Evolutionary conservation across 2,797 vertebrate species (phyloP), one percentile per base, ranked within the genome.

Genomic region (Galaxias olidus): DNA sequence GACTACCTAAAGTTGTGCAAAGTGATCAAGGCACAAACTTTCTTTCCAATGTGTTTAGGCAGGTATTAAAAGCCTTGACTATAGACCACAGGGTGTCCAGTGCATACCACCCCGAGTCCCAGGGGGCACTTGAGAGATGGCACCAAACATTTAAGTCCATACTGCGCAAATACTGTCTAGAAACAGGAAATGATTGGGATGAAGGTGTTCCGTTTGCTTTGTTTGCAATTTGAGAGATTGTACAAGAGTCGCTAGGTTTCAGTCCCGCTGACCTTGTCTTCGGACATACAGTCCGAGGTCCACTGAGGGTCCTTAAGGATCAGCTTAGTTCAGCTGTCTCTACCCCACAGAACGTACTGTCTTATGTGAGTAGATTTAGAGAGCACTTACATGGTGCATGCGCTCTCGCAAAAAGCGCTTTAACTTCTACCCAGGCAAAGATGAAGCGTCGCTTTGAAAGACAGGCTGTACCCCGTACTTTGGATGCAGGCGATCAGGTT

Each of bases 381-480:
- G 30, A 63, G 61, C n/a, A 40, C 10, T 53, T 63, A 51, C 61
- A 53, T 44, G 18, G 19, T n/a, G n/a, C n/a, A n/a, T n/a, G n/a
- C n/a, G n/a, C n/a, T n/a, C n/a, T n/a, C n/a, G n/a, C n/a, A n/a
- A n/a, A n/a, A n/a, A n/a, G n/a, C n/a, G n/a, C n/a, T n/a, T n/a
- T n/a, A n/a, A n/a, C 64, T 11, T 30, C 40, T 5, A 6, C 56
- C 7, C 47, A 66, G 30, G 4, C 9, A 4, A 44, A 11, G 8
- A 67, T 45, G 40, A 67, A 67, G n/a, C n/a, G n/a, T n/a, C n/a
- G 30, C 8, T 45, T 12, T 14, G 65, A 68, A 4, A 61, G 12
- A 17, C 47, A 50, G 4, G 20, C 45, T 15, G 45, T 65, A 30
- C 7, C 10, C 12, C 5, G 48, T n/a, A 15, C 15, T 10, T 46